phyloP scores from a whole-genome alignment of 2,888 invertebrate genomes.

The Drosophila maculinotata region DNA sequence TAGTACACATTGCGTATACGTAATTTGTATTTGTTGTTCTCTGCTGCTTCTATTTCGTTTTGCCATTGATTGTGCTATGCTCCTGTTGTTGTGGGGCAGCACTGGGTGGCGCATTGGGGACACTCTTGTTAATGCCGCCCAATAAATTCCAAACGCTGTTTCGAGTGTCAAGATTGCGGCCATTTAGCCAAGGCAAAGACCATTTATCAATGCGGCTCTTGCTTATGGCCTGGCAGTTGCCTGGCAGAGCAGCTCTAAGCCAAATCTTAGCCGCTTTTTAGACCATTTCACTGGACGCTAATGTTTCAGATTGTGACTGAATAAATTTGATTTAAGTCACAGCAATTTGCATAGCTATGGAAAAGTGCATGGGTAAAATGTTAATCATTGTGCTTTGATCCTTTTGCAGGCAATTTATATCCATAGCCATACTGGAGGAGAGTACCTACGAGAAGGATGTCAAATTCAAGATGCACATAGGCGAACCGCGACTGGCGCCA shows the following conservation, averaged over 20 bases:
- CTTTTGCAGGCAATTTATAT: conserved; percentile 93
- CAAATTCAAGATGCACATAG: conserved; percentile 95
- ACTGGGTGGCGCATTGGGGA: conserved; percentile 19
- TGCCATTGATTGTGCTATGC: conserved; percentile 45
- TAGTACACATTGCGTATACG: conserved; percentile 53
- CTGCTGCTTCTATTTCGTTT: conserved; percentile 19
- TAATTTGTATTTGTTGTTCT: conserved; percentile 27
- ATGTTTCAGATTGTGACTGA: conserved; percentile 20
- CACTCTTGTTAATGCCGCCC: conserved; percentile 51
- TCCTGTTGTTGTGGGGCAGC: background rate
- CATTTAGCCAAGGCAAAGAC: conserved; percentile 49
- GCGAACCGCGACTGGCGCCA: conserved; percentile 94
- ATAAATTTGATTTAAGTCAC: conserved; percentile 22
- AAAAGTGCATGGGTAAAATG: background rate
- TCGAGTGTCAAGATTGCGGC: conserved; percentile 71
- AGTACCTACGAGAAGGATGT: conserved; percentile 99
- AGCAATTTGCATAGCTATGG: conserved; percentile 12
- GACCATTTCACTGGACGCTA: too few species aligned
- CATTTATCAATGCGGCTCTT: conserved; percentile 61
- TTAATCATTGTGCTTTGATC: conserved; percentile 33
- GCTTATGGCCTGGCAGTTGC: conserved; percentile 20
- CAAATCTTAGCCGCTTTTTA: background rate
- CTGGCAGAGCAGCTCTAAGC: background rate
- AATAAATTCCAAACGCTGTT: conserved; percentile 67
- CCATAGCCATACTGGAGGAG: conserved; percentile 95